phyloP scores from a whole-genome alignment of 2,113 vertebrate genomes.

The Plestiodon gilberti region DNA sequence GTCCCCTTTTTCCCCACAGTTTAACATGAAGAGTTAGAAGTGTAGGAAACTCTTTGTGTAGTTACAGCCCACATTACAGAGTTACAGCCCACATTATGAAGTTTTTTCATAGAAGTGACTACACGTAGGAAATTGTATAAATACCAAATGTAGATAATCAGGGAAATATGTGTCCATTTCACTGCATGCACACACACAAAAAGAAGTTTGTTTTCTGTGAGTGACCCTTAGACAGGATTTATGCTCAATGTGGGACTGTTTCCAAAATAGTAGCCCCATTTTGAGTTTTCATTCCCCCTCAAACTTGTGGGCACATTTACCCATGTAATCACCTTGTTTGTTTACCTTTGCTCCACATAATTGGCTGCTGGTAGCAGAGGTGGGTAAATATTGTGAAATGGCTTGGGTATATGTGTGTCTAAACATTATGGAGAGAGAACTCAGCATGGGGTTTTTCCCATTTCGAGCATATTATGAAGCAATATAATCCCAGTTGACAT shows the following conservation, averaged over 20 bases:
- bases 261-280: no score
- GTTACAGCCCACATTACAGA: no score
- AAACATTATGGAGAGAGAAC: neutral
- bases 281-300: no score
- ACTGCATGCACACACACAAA: neutral
- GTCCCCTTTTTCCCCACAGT: neutral
- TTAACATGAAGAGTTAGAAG: neutral
- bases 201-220: neutral
- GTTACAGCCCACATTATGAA: neutral
- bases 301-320: neutral
- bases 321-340: neutral
- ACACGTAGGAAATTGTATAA: neutral
- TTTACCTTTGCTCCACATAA: neutral
- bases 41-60: neutral
- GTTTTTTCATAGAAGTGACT: neutral
- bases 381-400: neutral
- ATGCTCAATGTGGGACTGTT: no score
- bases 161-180: neutral
- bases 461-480: neutral
- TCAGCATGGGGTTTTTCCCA: neutral
- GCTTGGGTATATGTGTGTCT: neutral
- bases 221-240: no score
- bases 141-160: neutral
- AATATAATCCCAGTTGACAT: no score
- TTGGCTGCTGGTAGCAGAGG: neutral